Conservation (phyloP, 2,888 invertebrate genomes). For the Ellobium chinense region DNA sequence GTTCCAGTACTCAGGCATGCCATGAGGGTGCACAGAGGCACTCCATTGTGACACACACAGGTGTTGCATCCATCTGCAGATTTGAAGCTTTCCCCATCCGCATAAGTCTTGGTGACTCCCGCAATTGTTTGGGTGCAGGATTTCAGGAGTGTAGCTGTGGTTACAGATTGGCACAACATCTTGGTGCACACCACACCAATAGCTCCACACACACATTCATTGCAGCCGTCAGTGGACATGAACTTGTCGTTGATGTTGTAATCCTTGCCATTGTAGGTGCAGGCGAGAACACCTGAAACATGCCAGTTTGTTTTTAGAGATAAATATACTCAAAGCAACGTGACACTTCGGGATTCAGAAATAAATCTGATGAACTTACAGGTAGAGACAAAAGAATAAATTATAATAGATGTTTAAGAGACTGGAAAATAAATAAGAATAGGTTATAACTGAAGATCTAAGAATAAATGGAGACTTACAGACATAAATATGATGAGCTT, state of each 20-base stretch:
- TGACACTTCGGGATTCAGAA: not conserved
- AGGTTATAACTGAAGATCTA: no score
- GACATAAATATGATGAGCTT: no score
- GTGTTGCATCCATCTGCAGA: conserved; percentile 37
- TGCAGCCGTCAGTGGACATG: conserved; percentile 3
- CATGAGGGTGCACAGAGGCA: conserved; percentile 21
- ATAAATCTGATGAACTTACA: not conserved
- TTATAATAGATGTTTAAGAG: no score
- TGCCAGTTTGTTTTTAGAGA: no score
- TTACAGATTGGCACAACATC: not conserved
- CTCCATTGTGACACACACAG: conserved; percentile 8
- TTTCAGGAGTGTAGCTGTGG: not conserved
- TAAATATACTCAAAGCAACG: no score
- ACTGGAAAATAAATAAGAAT: no score
- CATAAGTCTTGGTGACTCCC: not conserved
- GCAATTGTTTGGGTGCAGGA: not conserved
- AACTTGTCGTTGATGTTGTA: not conserved
- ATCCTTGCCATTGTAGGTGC: not conserved
- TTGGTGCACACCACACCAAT: conserved; percentile 18
- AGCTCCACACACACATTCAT: conserved; percentile 13
- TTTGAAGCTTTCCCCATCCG: conserved; percentile 23
- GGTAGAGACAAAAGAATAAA: no score
- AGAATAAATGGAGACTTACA: no score
- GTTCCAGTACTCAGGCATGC: not conserved
- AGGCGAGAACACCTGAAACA: not conserved